A percentile compares a stretch with the other conserved stretches of the same genome.
Evolutionary conservation across 2,113 vertebrate species (phyloP).

Genomic region (Chamaea fasciata): DNA sequence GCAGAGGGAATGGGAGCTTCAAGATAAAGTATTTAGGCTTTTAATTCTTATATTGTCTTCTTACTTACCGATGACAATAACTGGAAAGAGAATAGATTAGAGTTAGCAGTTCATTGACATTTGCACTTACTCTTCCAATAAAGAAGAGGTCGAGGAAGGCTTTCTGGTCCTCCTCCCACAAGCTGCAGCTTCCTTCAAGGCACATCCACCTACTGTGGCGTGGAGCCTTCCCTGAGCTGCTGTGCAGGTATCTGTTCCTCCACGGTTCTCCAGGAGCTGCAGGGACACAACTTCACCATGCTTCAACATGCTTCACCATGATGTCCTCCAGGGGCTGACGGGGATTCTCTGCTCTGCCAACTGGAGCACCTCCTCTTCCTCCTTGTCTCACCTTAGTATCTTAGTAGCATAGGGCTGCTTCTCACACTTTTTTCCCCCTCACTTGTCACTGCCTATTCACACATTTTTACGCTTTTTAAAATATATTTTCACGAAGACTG

Average conservation of each 20-base stretch:
- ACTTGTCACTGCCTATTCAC: not conserved
- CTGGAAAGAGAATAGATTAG: not conserved
- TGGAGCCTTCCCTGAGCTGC: not conserved
- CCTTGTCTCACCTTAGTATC: not conserved
- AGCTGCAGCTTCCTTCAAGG: not conserved
- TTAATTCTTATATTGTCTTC: not conserved
- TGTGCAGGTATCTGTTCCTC: not conserved
- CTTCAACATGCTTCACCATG: not conserved
- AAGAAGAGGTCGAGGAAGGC: not conserved
- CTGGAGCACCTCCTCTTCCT: not conserved
- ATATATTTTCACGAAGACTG: not conserved
- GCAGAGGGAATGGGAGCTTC: accelerated
- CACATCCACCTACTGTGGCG: accelerated
- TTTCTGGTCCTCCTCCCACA: not conserved
- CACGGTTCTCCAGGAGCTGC: not conserved
- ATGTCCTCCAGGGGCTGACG: not conserved
- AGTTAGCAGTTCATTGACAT: not conserved
- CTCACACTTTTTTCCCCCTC: not conserved
- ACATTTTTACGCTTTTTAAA: not conserved
- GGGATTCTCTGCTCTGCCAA: not conserved
- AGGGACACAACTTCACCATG: not conserved
- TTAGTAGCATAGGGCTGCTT: not conserved
- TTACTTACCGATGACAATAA: not conserved
- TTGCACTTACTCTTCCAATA: not conserved
- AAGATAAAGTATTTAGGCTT: not conserved